These are phyloP conservation scores for Aegotheles bennettii DNA, from an alignment of 2,113 vertebrate species.

Conservation along the genomic window DNA sequence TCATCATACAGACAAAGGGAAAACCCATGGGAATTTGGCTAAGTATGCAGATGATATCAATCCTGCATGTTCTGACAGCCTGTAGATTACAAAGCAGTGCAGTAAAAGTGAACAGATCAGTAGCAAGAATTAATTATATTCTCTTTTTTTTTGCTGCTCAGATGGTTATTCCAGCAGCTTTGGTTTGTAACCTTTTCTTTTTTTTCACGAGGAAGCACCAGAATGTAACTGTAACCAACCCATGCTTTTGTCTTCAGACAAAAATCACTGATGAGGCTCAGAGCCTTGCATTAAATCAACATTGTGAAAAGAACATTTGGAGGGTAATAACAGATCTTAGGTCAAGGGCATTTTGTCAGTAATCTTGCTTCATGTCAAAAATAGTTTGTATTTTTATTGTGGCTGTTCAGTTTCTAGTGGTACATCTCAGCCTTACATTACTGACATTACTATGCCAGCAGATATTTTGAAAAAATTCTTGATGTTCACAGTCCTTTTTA, in stretches of 20 bases:
- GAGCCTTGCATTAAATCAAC: background rate
- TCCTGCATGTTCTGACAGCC: background rate
- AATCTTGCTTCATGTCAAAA: background rate
- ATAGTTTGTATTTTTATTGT: background rate
- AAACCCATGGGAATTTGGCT: background rate
- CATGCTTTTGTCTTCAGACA: background rate
- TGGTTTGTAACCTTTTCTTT: background rate
- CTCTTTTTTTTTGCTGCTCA: background rate
- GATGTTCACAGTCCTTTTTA: background rate
- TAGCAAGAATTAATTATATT: background rate
- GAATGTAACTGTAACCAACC: background rate
- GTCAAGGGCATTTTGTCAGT: background rate
- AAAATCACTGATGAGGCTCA: background rate
- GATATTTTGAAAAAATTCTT: background rate
- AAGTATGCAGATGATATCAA: background rate
- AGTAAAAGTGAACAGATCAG: background rate
- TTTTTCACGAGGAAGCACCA: background rate
- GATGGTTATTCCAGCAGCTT: background rate
- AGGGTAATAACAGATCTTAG: background rate
- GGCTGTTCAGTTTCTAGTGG: background rate
- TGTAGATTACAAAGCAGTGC: background rate
- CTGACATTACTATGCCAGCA: accelerated
- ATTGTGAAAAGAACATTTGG: background rate
- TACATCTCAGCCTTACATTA: background rate
- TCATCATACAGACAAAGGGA: background rate